Evolutionary conservation across 1,140 invertebrate species (phyloP).

Genomic region (Lepidurus couesii): DNA sequence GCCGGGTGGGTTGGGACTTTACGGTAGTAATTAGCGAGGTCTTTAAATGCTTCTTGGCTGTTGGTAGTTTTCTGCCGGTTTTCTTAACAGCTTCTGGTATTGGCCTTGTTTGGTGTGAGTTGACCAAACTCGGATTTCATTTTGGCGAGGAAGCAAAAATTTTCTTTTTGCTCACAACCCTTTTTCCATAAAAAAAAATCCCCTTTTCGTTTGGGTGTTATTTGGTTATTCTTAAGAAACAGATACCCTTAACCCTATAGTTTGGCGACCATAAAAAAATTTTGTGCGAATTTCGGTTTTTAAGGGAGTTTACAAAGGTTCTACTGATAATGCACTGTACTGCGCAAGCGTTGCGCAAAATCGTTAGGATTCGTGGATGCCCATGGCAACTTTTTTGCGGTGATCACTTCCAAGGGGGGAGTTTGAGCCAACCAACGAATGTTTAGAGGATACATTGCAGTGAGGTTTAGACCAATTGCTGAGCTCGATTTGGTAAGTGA

Average conservation of each 20-base stretch:
- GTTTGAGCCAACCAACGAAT: background rate
- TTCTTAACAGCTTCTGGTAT: constrained; percentile 11
- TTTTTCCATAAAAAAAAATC: background rate
- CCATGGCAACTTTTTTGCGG: constrained; percentile 10
- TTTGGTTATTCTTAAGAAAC: background rate
- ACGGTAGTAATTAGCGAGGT: constrained; percentile 15
- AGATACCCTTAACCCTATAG: background rate
- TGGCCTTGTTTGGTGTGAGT: background rate
- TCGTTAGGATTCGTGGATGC: background rate
- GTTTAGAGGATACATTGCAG: background rate
- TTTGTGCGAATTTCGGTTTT: no score
- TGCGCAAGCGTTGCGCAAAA: background rate
- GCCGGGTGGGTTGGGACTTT: background rate
- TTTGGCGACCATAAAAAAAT: background rate
- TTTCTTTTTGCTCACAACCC: background rate
- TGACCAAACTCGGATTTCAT: background rate
- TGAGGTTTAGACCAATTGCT: background rate
- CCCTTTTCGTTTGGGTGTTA: background rate
- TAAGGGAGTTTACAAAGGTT: no score
- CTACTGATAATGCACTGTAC: background rate
- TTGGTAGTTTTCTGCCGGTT: background rate
- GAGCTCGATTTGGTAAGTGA: background rate
- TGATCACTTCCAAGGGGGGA: background rate
- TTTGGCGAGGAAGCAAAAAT: background rate
- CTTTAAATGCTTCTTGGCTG: background rate